A percentile compares a stretch with the other conserved stretches of the same genome.
phyloP scores from a whole-genome alignment of 2,888 invertebrate genomes.

The Exocentrus adspersus region DNA sequence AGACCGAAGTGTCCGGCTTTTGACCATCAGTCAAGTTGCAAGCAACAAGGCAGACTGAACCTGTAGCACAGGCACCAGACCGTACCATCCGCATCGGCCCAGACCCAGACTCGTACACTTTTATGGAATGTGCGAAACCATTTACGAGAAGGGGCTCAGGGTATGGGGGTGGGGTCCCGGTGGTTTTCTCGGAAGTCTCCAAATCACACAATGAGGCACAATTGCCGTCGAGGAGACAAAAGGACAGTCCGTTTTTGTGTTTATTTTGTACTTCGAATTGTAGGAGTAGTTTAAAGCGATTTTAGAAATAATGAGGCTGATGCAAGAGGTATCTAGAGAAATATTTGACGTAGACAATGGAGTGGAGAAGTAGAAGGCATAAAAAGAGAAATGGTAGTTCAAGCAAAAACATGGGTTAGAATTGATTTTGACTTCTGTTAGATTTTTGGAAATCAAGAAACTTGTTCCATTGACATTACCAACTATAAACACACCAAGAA shows the following conservation, averaged over 20 bases:
- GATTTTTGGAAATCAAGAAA: no score
- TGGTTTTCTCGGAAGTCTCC: conserved; percentile 35
- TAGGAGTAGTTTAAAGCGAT: conserved; percentile 26
- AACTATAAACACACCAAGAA: no score
- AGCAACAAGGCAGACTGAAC: conserved; percentile 22
- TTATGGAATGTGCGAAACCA: conserved; percentile 34
- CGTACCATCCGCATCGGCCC: not conserved
- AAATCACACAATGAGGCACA: conserved; percentile 35
- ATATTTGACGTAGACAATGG: conserved; percentile 37
- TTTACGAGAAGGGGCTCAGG: conserved; percentile 25
- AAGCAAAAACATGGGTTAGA: no score
- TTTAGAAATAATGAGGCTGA: conserved; percentile 35
- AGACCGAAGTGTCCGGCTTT: conserved; percentile 12
- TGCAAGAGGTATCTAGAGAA: conserved; percentile 23
- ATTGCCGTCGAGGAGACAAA: conserved; percentile 37
- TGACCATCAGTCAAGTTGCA: conserved; percentile 14
- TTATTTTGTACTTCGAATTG: conserved; percentile 31
- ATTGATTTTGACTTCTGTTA: no score
- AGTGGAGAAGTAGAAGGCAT: no score
- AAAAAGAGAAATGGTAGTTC: not conserved
- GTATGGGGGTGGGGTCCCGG: conserved; percentile 22
- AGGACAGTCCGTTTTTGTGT: conserved; percentile 31
- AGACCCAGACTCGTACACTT: conserved; percentile 27
- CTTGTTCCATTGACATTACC: no score
- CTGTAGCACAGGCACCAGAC: no score